Evolutionary conservation across 2,888 invertebrate species (phyloP).

Genomic region (Pachliopta kotzebuea): DNA sequence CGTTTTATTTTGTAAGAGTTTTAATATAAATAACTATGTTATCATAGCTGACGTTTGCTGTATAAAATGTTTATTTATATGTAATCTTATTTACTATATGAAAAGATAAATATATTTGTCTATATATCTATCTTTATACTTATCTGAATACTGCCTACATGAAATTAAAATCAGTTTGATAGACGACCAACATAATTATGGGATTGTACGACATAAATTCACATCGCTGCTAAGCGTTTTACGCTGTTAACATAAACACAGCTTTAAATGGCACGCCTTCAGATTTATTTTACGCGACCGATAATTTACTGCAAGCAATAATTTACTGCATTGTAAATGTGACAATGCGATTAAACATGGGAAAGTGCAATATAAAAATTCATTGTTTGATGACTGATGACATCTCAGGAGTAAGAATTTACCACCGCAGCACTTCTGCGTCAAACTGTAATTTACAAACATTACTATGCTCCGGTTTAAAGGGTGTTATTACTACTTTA

Average conservation of each 20-base stretch:
- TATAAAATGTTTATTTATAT: too few relatives aligned
- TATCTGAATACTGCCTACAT: not conserved
- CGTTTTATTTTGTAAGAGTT: too few relatives aligned
- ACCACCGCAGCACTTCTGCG: not conserved
- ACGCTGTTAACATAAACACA: conserved; percentile 1
- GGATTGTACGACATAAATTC: conserved; percentile 1
- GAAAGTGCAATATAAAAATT: too few relatives aligned
- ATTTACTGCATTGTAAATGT: conserved; percentile 1
- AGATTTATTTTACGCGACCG: not conserved
- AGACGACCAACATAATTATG: not conserved
- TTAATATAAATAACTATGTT: too few relatives aligned
- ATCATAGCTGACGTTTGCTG: too few relatives aligned
- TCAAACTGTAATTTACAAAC: too few relatives aligned
- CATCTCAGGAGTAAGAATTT: too few relatives aligned
- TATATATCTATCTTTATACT: not conserved
- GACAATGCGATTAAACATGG: not conserved
- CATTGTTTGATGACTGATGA: too few relatives aligned
- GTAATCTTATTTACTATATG: not conserved
- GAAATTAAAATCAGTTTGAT: not conserved
- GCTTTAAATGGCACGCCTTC: conserved; percentile 11
- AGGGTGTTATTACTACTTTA: too few relatives aligned
- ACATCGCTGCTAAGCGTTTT: conserved; percentile 13
- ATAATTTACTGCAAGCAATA: not conserved
- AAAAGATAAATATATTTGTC: not conserved
- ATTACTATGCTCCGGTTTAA: not conserved